Percentiles rank a stretch among this genome's conserved stretches.
Conservation (phyloP, 2,113 vertebrate species). For the Chaenocephalus aceratus region DNA sequence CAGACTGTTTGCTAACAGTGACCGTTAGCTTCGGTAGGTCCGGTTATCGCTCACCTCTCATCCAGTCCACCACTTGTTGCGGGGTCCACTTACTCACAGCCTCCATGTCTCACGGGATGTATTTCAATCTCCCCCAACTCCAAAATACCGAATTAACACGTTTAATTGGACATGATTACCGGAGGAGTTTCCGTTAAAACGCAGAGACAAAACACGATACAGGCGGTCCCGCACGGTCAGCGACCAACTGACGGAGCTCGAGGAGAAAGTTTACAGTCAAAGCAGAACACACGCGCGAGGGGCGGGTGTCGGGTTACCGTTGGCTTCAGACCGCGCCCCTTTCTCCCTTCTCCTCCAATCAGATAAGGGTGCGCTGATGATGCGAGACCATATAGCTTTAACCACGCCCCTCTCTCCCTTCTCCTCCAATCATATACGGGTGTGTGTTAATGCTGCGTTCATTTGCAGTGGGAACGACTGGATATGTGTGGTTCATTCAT, state of each 20-base stretch:
- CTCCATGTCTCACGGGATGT: constrained; percentile 70
- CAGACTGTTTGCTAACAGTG: no score
- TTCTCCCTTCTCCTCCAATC: not conserved
- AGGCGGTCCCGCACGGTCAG: not conserved
- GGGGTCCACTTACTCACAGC: constrained; percentile 77
- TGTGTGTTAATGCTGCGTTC: not conserved
- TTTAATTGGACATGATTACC: not conserved
- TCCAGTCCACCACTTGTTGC: constrained; percentile 80
- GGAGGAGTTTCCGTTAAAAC: not conserved
- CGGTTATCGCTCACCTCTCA: constrained; percentile 71
- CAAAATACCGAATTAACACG: not conserved
- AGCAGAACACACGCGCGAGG: constrained; percentile 10
- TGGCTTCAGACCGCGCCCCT: not conserved
- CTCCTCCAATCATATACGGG: not conserved
- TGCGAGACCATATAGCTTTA: not conserved
- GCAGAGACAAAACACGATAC: rapidly evolving
- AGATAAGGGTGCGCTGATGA: not conserved
- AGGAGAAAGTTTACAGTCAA: constrained; percentile 8
- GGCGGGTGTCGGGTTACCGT: not conserved
- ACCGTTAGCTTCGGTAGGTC: constrained; percentile 8
- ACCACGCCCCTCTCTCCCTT: not conserved
- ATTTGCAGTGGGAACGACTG: not conserved
- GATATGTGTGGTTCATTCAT: no score
- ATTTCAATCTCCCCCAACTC: not conserved
- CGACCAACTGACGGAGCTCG: not conserved